Conservation (phyloP, 1,140 invertebrate genomes). For the Drosophila auraria region DNA sequence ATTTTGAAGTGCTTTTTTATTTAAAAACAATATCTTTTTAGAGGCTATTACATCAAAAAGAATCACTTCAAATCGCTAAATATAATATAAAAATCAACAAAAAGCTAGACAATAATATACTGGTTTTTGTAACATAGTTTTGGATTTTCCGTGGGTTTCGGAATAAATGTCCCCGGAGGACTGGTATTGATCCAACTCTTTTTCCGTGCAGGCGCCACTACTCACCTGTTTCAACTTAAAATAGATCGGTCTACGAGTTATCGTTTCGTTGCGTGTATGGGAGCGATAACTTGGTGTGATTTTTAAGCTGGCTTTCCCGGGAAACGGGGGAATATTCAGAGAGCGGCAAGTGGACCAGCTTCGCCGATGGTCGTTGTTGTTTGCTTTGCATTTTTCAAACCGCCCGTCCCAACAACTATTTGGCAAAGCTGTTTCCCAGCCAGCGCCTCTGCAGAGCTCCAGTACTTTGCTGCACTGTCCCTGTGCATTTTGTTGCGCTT, state of each 20-base stretch:
- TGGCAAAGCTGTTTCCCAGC: conserved; percentile 58
- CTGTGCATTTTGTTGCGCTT: conserved; percentile 74
- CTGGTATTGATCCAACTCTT: neutral
- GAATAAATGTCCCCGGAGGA: neutral
- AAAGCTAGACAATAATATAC: neutral
- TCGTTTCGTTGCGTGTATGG: conserved; percentile 48
- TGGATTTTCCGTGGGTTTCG: neutral
- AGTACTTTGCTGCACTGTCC: conserved; percentile 49
- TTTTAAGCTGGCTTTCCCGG: conserved; percentile 51
- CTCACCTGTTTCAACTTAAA: conserved; percentile 5
- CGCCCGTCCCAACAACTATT: conserved; percentile 60
- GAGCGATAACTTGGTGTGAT: conserved; percentile 60
- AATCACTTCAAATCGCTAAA: too few relatives aligned
- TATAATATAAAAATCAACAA: too few relatives aligned
- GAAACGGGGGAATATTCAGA: conserved; percentile 11
- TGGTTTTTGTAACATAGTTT: neutral
- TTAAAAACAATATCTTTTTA: too few relatives aligned
- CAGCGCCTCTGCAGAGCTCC: conserved; percentile 45
- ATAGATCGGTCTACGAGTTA: conserved; percentile 40
- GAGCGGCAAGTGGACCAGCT: conserved; percentile 40
- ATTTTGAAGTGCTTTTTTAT: neutral
- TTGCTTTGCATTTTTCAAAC: conserved; percentile 77
- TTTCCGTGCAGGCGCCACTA: conserved; percentile 14
- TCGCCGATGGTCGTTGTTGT: conserved; percentile 55
- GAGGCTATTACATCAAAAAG: too few relatives aligned